These are phyloP conservation scores for Aleadryas rufinucha DNA, from an alignment of 2,113 vertebrate species.

Conservation along the genomic window DNA sequence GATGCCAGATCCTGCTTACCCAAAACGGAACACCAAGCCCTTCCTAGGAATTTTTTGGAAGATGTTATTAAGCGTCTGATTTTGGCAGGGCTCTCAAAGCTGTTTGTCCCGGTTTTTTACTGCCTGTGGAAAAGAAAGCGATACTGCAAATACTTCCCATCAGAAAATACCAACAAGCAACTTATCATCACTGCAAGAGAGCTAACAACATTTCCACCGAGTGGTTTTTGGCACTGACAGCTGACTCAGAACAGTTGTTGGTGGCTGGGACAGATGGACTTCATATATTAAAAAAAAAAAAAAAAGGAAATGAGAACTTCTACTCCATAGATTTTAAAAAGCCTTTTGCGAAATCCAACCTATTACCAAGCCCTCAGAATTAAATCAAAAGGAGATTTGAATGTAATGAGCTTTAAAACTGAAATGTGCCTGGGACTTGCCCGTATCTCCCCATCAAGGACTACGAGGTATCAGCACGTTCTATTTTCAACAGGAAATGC, in stretches of 20 bases:
- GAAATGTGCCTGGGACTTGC: not conserved
- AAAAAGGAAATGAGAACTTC: not conserved
- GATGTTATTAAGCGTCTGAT: not conserved
- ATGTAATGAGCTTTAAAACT: not conserved
- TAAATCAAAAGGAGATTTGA: not conserved
- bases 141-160: slow-evolving; percentile 12
- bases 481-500: not conserved
- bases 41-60: slow-evolving; percentile 51
- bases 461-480: not conserved
- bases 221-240: slow-evolving; percentile 59
- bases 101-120: not conserved
- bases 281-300: not conserved
- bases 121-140: slow-evolving; percentile 7
- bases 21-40: slow-evolving; percentile 42
- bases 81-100: not conserved
- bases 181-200: not conserved
- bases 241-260: slow-evolving; percentile 50
- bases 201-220: not conserved
- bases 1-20: slow-evolving; percentile 18
- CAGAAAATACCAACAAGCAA: not conserved
- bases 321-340: not conserved
- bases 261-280: slow-evolving; percentile 56
- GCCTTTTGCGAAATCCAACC: not conserved
- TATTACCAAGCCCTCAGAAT: not conserved
- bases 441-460: not conserved